Evolutionary conservation across 2,888 invertebrate species (phyloP), one percentile per base, ranked within the genome.

Genomic region (Steromphala cineraria): DNA sequence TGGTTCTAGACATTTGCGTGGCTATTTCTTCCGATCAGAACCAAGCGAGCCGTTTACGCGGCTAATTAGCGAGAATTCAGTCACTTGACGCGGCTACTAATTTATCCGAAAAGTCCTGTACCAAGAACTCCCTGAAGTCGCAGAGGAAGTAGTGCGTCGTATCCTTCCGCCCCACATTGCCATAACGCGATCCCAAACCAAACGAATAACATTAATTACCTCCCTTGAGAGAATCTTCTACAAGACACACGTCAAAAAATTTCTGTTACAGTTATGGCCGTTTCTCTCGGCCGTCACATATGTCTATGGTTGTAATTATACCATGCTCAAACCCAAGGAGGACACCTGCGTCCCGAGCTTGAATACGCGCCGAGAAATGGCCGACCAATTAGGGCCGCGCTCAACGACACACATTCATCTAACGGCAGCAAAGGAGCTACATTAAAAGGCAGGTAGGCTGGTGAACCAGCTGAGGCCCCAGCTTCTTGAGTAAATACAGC

Each of bases 231-330:
- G 28, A 7, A 15, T 15, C 36, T 36, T 17, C 40, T 4, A 40
- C 71, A 36, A 19, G 71, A 36, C 28, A 36, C 71, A 31, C 40
- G 36, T 31, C 40, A 71, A 71, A 71, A 71, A 71, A 71, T 36
- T 71, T 71, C 71, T 71, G 71, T 36, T 71, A 71, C 71, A 71
- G 71, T 71, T 71, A 71, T 71, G 71, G 71, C 40, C 71, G 71
- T 71, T 71, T 71, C 71, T 71, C 71, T 71, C 24, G 19, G 19
- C 71, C 71, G 71, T 31, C 71, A 24, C 71, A 19, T 19, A 36
- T 71, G 71, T 71, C 71, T 71, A 36, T 36, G 24, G 19, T 19
- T 36, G 71, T 71, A 71, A 71, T 71, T 71, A 71, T 71, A 71
- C 71, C 31, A 19, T 71, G 71, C 71, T 71, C 36, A 36, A 71